Conservation (phyloP, 2,797 vertebrate species). For the Philypnodon macrostomus region DNA sequence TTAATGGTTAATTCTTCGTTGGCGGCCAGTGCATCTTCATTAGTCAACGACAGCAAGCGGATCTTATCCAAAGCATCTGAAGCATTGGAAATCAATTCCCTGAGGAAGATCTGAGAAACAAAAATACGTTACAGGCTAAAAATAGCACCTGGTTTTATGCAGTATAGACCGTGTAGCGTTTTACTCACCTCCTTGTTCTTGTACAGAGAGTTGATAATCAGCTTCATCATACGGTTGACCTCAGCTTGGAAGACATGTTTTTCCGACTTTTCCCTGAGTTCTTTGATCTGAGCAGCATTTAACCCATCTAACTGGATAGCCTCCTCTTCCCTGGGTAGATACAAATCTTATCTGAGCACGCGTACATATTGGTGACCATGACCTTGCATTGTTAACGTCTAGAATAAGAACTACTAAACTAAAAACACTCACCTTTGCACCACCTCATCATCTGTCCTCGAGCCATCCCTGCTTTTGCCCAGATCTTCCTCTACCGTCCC, state of each 20-base stretch:
- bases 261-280: constrained; percentile 94
- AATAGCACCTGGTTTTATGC: neutral
- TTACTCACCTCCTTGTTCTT: constrained; percentile 96
- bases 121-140: neutral
- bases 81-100: constrained; percentile 97
- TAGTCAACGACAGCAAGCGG: constrained; percentile 89
- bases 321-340: constrained; percentile 87
- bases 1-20: constrained; percentile 96
- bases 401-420: neutral
- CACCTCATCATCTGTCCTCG: constrained; percentile 94
- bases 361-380: constrained; percentile 32
- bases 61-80: constrained; percentile 98
- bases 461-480: constrained; percentile 95
- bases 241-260: constrained; percentile 97
- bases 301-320: constrained; percentile 96
- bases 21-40: constrained; percentile 84
- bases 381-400: constrained; percentile 37
- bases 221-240: constrained; percentile 99
- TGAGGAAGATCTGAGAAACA: constrained; percentile 89
- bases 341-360: too few relatives aligned
- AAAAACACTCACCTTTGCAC: constrained; percentile 85
- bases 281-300: constrained; percentile 95
- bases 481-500: constrained; percentile 91
- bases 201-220: constrained; percentile 98
- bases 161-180: neutral